Evolutionary conservation across 2,797 vertebrate species (phyloP).

Genomic region (Falco concolor): DNA sequence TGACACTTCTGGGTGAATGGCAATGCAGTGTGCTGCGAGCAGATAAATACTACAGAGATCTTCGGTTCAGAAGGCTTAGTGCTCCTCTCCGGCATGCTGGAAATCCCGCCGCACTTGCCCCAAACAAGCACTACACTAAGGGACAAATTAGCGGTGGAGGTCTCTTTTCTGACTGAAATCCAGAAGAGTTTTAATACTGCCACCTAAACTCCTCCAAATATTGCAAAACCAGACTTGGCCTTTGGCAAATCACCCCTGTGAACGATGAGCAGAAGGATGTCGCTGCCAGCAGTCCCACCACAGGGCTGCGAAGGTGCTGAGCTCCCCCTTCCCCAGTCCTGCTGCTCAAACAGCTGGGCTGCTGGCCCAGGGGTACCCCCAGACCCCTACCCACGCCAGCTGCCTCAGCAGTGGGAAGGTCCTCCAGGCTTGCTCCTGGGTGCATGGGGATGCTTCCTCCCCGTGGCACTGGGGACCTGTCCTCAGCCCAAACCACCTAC

Average conservation of each 20-base stretch:
- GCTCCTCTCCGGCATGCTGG: not conserved
- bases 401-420: not conserved
- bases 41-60: not conserved
- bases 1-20: not conserved
- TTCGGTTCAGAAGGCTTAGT: not conserved
- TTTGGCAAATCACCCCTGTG: not conserved
- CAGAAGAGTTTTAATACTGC: not conserved
- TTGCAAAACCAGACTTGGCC: not conserved
- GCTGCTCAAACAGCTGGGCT: not conserved
- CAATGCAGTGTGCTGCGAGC: not conserved
- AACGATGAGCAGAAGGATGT: not conserved
- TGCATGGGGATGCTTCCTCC: not conserved
- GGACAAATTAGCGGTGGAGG: not conserved
- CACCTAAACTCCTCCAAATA: not conserved
- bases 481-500: not conserved
- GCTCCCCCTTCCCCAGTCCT: not conserved
- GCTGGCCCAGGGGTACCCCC: fast-evolving
- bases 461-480: fast-evolving
- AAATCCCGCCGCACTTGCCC: not conserved
- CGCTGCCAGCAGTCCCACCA: not conserved
- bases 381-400: not conserved
- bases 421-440: not conserved
- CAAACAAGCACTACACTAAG: not conserved
- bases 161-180: not conserved
- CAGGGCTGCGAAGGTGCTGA: not conserved